phyloP scores from a whole-genome alignment of 2,797 vertebrate genomes.

The Eremophila alpestris region DNA sequence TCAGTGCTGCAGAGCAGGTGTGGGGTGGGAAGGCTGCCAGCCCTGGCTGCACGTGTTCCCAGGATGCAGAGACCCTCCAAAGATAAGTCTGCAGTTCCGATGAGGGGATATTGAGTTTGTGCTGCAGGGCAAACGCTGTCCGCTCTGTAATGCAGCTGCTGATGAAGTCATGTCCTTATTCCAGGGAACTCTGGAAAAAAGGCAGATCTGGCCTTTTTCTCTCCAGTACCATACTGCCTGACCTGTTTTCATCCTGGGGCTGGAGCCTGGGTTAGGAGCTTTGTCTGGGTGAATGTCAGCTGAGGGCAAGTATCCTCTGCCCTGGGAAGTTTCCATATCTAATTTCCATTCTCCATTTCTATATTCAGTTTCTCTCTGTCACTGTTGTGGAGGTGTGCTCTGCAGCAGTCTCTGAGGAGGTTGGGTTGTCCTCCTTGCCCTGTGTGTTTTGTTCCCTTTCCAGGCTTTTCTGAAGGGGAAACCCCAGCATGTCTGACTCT shows the following conservation, averaged over 20 bases:
- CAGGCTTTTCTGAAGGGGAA: background rate
- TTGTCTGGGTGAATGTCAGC: background rate
- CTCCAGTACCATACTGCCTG: background rate
- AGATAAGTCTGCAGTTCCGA: background rate
- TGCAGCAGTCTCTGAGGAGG: background rate
- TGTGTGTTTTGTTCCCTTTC: background rate
- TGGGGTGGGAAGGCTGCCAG: background rate
- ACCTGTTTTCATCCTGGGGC: background rate
- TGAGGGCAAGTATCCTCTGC: background rate
- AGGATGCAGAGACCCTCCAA: background rate
- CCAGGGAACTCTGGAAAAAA: background rate
- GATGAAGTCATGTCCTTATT: background rate
- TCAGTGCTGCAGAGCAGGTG: conserved; percentile 17
- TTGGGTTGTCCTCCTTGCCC: background rate
- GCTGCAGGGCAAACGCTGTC: background rate
- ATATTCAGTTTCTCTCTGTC: fast-evolving
- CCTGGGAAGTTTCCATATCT: background rate
- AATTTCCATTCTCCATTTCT: background rate
- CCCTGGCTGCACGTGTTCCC: background rate
- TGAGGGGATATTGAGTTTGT: background rate
- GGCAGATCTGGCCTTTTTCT: background rate
- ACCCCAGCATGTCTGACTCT: fast-evolving
- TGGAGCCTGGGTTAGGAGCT: background rate
- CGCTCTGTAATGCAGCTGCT: background rate
- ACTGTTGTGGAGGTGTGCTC: background rate